Percentiles rank a stretch among this genome's conserved stretches.
Conservation (phyloP, 2,113 vertebrate genomes). For the Formicarius rufipectus region DNA sequence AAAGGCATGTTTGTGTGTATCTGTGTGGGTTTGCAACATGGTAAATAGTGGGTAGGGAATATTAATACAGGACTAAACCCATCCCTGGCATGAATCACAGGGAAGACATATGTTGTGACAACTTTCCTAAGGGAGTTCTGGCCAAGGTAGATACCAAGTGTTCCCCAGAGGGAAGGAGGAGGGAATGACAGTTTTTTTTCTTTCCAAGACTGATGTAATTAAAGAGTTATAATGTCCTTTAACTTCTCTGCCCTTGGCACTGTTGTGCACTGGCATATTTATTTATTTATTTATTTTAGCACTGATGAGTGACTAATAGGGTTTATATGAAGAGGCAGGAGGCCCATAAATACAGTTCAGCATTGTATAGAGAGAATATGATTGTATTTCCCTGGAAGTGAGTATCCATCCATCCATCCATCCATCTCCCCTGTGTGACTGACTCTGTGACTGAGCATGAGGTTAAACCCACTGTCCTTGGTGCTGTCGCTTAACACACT, state of each 20-base stretch:
- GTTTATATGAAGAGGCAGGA: neutral
- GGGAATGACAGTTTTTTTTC: conserved; percentile 36
- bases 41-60: conserved; percentile 37
- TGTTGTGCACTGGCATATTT: neutral
- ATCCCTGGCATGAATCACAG: neutral
- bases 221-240: conserved; percentile 49
- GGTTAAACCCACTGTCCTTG: conserved; percentile 12
- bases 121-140: conserved; percentile 48
- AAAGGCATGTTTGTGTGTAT: neutral
- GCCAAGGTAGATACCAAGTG: conserved; percentile 37
- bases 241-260: conserved; percentile 40
- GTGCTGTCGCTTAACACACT: neutral
- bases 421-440: neutral
- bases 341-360: neutral
- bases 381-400: neutral
- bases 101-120: conserved; percentile 2
- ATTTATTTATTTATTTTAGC: neutral
- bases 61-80: conserved; percentile 27
- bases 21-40: neutral
- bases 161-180: neutral
- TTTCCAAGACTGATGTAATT: conserved; percentile 46
- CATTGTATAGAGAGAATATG: neutral
- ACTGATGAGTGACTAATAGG: neutral
- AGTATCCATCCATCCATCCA: neutral
- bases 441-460: neutral